Percentiles rank a stretch among this genome's conserved stretches.
Evolutionary conservation across 2,888 invertebrate species (phyloP).

Genomic region (Drosophila stalkeri): DNA sequence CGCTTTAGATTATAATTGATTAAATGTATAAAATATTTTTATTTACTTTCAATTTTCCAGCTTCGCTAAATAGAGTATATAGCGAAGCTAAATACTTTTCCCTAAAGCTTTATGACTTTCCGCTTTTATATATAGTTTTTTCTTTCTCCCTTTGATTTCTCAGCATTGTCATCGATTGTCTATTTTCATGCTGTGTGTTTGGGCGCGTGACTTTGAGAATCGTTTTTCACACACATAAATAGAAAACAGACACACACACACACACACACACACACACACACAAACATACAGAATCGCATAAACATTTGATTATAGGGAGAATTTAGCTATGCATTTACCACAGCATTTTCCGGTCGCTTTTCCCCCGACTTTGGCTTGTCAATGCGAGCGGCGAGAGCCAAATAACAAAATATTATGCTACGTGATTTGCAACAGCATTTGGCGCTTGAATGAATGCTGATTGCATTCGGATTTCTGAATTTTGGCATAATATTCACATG

Average conservation of each 20-base stretch:
- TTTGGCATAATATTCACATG: conserved; percentile 20
- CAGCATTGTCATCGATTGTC: conserved; percentile 60
- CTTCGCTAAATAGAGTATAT: neutral
- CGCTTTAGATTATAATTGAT: neutral
- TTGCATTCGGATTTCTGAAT: conserved; percentile 56
- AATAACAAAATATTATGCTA: conserved; percentile 76
- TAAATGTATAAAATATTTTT: too few species aligned
- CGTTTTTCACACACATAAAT: conserved; percentile 45
- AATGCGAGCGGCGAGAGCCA: conserved; percentile 38
- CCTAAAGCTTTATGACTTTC: neutral
- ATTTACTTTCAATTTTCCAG: neutral
- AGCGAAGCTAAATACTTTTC: neutral
- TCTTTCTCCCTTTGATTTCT: conserved; percentile 8
- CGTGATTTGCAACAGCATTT: conserved; percentile 74
- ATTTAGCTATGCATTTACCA: conserved; percentile 43
- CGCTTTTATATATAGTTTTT: neutral
- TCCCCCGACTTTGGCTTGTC: conserved; percentile 57
- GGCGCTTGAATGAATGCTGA: conserved; percentile 63
- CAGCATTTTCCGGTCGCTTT: conserved; percentile 43
- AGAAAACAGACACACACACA: conserved; percentile 13
- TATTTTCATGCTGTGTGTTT: conserved; percentile 38
- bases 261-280: neutral
- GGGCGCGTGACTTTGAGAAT: conserved; percentile 77
- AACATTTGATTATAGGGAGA: conserved; percentile 22
- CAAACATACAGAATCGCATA: conserved; percentile 1